These are phyloP conservation scores for Hippocampus mohnikei DNA, from an alignment of 2,113 vertebrate genomes.

Conservation along the genomic window DNA sequence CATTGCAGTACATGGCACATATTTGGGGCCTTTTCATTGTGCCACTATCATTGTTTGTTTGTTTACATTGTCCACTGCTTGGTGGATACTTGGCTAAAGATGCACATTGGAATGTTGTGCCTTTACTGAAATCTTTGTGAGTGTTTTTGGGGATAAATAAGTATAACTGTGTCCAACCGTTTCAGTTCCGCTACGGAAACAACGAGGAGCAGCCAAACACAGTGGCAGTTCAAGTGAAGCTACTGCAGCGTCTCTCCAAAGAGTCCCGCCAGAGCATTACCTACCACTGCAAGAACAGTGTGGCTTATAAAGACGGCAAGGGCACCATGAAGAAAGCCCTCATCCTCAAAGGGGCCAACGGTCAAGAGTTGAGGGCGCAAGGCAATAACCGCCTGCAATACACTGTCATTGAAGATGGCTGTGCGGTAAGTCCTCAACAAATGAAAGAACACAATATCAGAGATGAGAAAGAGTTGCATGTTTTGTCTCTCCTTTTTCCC, in stretches of 20 bases:
- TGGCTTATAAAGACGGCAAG: conserved; percentile 84
- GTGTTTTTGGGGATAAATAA: not conserved
- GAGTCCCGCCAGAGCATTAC: conserved; percentile 91
- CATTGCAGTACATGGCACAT: too few species aligned
- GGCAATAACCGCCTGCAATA: conserved; percentile 86
- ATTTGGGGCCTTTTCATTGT: too few species aligned
- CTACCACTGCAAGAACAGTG: conserved; percentile 89
- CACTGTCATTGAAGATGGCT: conserved; percentile 83
- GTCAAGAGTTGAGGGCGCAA: conserved; percentile 87
- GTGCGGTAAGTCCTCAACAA: conserved; percentile 74
- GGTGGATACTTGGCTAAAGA: too few species aligned
- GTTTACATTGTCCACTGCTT: too few species aligned
- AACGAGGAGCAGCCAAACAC: conserved; percentile 75
- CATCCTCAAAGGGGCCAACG: conserved; percentile 85
- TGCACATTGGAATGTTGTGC: too few species aligned
- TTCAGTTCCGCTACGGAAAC: conserved; percentile 86
- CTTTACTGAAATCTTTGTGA: not conserved
- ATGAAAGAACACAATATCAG: not conserved
- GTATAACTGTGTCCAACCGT: not conserved
- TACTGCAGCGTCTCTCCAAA: conserved; percentile 90
- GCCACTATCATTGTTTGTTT: too few species aligned
- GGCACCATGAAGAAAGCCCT: conserved; percentile 84
- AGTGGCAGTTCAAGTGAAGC: conserved; percentile 88
- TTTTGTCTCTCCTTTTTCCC: not conserved
- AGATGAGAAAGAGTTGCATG: not conserved